Evolutionary conservation across 1,140 invertebrate species (phyloP), one percentile per base, ranked within the genome.

Genomic region (Saccostrea glomerata): DNA sequence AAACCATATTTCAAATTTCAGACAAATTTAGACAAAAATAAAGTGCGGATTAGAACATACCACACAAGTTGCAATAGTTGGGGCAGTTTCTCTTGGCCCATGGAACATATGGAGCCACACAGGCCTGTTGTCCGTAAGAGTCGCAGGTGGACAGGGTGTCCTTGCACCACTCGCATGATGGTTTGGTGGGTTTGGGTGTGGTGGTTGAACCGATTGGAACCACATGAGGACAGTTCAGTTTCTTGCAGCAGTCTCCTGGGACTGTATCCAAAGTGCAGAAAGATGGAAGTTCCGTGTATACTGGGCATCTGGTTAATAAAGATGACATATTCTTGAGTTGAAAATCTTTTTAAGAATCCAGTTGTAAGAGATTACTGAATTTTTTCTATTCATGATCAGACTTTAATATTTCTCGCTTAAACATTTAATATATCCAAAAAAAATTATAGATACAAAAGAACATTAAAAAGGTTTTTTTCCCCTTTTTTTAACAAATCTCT

Each of bases 11-110:
- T 47, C 47, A 47, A 47, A 6, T 47, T 47, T 47, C 47, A 47
- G 47, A 47, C 5, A 47, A n/a, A 47, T 47, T 20, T 4, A 66
- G 23, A 55, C 17, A 55, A 20, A 84, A 84, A 54, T 20, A 20
- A 56, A 20, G 25, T n/a, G 20, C n/a, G 13, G 84, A 36, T 20
- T 4, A 60, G 23, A 60, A 60, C 91, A 85, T 86, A 92, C 90
- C 86, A 88, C 92, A 92, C 15, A 92, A 82, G 66, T 85, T 84
- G 87, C 92, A 92, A 63, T 86, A 90, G 66, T 87, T 86, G 70
- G 90, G 84, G 87, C 92, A 92, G 88, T 92, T 92, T 66, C 91
- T 85, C n/a, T 83, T 85, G 47, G 92, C 90, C 92, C 92, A 92
- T 13, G 86, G 2, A 60, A 40, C 58, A 83, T 90, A 92, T n/a